These are phyloP conservation scores for Lichenostomus cassidix DNA, from an alignment of 2,113 vertebrate genomes.

Conservation along the genomic window DNA sequence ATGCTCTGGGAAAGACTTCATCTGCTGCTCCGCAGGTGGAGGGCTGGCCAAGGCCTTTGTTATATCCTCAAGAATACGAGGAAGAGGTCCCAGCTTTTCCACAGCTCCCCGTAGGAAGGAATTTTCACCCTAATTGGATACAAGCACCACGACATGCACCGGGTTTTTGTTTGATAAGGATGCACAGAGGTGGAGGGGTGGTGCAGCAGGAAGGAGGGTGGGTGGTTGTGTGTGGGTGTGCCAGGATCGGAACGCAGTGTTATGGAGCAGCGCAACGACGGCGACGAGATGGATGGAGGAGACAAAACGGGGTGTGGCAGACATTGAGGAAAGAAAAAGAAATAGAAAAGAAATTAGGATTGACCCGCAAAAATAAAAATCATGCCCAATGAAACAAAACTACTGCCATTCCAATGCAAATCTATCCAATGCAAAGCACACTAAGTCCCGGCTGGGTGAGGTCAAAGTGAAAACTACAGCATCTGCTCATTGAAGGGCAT, in stretches of 20 bases:
- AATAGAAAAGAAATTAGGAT: constrained; percentile 90
- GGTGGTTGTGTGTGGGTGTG: constrained; percentile 77
- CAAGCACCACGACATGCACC: constrained; percentile 78
- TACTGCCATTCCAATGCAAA: constrained; percentile 82
- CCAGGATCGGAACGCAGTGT: constrained; percentile 86
- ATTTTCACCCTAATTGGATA: constrained; percentile 96
- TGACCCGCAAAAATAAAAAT: constrained; percentile 77
- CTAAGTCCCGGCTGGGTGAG: constrained; percentile 28
- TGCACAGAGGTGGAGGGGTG: constrained; percentile 76
- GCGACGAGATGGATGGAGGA: constrained; percentile 82
- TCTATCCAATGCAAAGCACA: constrained; percentile 82
- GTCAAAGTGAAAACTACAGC: constrained; percentile 33
- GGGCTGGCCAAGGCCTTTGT: constrained; percentile 85
- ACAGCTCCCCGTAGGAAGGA: constrained; percentile 98
- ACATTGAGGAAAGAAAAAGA: constrained; percentile 81
- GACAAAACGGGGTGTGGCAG: constrained; percentile 75
- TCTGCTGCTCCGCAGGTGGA: constrained; percentile 85
- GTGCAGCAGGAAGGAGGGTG: constrained; percentile 76
- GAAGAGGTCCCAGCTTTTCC: constrained; percentile 93
- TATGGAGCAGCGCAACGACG: constrained; percentile 84
- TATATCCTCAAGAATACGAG: constrained; percentile 92
- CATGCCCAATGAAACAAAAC: constrained; percentile 85
- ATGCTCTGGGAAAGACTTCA: constrained; percentile 85
- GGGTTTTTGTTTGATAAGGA: constrained; percentile 55
- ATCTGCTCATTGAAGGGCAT: constrained; percentile 61